Conservation (phyloP, 1,140 invertebrate genomes). For the Bombus pascuorum region DNA sequence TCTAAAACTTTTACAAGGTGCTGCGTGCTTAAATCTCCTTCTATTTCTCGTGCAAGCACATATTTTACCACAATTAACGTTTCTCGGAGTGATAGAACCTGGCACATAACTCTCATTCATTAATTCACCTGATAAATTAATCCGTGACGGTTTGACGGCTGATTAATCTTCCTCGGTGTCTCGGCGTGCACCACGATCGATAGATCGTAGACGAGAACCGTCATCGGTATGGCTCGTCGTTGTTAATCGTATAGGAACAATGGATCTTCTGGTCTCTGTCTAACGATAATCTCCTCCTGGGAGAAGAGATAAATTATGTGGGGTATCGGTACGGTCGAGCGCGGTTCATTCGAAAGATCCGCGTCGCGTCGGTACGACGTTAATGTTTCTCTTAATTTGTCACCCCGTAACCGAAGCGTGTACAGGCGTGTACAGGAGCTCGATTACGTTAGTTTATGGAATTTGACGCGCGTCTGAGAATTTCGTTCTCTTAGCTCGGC, state of each 20-base stretch:
- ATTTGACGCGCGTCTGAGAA: neutral
- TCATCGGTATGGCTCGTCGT: neutral
- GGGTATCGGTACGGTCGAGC: neutral
- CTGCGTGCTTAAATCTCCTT: too few species aligned
- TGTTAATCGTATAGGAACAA: conserved; percentile 34
- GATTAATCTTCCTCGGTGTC: conserved; percentile 38
- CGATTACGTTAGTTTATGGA: neutral
- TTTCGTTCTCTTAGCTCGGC: neutral
- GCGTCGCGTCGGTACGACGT: neutral
- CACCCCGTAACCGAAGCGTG: neutral
- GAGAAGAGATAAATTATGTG: conserved; percentile 10
- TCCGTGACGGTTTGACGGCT: conserved; percentile 15
- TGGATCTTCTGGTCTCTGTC: conserved; percentile 11
- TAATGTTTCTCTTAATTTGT: conserved; percentile 38
- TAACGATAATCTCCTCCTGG: neutral
- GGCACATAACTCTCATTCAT: conserved; percentile 37
- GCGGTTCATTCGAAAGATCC: conserved; percentile 5
- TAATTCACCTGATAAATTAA: conserved; percentile 48
- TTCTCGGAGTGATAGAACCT: neutral
- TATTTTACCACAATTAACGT: conserved; percentile 39
- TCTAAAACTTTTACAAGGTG: too few species aligned
- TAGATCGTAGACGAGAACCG: conserved; percentile 25
- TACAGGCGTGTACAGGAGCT: too few species aligned
- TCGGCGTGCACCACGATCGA: conserved; percentile 13
- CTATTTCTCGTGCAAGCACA: neutral